Evolutionary conservation across 2,888 invertebrate genomes (phyloP).

Genomic region (Pandemis heparana): DNA sequence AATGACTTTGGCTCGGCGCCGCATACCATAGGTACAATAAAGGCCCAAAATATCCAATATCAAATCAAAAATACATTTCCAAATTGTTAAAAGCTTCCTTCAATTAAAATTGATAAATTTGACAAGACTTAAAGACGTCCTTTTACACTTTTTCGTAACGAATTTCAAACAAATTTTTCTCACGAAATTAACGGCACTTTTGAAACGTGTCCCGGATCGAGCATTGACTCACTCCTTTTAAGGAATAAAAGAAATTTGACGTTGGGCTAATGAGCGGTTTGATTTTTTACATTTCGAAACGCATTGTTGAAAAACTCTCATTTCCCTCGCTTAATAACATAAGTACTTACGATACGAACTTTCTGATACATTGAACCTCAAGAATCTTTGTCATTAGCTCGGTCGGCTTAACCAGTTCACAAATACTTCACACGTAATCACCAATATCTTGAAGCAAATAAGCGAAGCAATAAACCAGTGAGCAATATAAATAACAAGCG

Average conservation of each 20-base stretch:
- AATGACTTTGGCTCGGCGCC: slow-evolving; percentile 32
- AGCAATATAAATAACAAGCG: slow-evolving; percentile 59
- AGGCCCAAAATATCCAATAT: background rate
- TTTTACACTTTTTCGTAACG: slow-evolving; percentile 1
- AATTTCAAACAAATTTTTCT: slow-evolving; percentile 24
- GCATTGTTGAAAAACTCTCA: background rate
- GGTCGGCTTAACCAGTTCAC: background rate
- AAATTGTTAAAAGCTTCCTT: background rate
- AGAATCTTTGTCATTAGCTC: background rate
- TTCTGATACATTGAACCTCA: too few relatives aligned
- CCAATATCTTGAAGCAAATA: slow-evolving; percentile 17
- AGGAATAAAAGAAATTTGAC: slow-evolving; percentile 35
- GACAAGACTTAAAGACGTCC: background rate
- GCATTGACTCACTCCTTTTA: slow-evolving; percentile 39
- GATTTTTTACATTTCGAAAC: background rate
- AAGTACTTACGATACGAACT: too few relatives aligned
- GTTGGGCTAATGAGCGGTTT: background rate
- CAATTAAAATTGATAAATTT: background rate
- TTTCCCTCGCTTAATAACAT: background rate
- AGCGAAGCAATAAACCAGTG: slow-evolving; percentile 34
- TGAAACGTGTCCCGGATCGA: slow-evolving; percentile 25
- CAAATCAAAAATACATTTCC: background rate
- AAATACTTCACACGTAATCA: background rate
- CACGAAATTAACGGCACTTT: slow-evolving; percentile 35
- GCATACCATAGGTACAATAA: slow-evolving; percentile 21